These are phyloP conservation scores for Drosophila melanogaster DNA, from an alignment of 1,140 invertebrate species.

Conservation along the genomic window DNA sequence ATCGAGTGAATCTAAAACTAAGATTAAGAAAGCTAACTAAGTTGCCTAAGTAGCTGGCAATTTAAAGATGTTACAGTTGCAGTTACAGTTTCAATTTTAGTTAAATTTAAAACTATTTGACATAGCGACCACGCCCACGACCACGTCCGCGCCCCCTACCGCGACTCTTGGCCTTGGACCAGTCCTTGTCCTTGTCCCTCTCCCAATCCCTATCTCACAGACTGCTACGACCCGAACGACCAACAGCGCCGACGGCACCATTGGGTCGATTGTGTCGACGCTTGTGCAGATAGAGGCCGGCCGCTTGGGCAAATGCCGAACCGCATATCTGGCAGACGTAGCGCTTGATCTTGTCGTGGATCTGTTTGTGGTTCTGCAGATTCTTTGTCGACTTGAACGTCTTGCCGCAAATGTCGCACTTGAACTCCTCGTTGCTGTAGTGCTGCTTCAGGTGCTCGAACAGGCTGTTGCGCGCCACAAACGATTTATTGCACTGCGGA, in stretches of 20 bases:
- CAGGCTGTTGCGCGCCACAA: constrained; percentile 85
- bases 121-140: constrained; percentile 26
- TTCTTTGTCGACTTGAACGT: constrained; percentile 80
- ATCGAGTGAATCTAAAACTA: constrained; percentile 2
- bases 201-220: constrained; percentile 57
- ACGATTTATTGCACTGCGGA: constrained; percentile 77
- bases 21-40: constrained; percentile 17
- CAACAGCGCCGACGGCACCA: constrained; percentile 58
- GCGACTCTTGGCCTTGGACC: constrained; percentile 9
- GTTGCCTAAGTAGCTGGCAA: constrained; percentile 19
- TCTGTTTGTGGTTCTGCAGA: constrained; percentile 81
- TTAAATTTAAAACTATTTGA: constrained; percentile 31
- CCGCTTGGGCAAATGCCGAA: constrained; percentile 85
- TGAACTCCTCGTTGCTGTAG: constrained; percentile 85
- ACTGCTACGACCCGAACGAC: constrained; percentile 55
- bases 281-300: constrained; percentile 84
- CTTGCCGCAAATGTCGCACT: constrained; percentile 85
- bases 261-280: constrained; percentile 84
- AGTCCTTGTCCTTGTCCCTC: constrained; percentile 32
- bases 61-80: constrained; percentile 12
- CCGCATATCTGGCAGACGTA: constrained; percentile 84
- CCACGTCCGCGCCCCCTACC: constrained; percentile 25
- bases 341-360: constrained; percentile 85
- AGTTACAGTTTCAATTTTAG: constrained; percentile 1
- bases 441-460: constrained; percentile 85